A percentile compares a stretch with the other conserved stretches of the same genome.
Evolutionary conservation across 2,797 vertebrate species (phyloP).

Genomic region (Graptemys geographica): DNA sequence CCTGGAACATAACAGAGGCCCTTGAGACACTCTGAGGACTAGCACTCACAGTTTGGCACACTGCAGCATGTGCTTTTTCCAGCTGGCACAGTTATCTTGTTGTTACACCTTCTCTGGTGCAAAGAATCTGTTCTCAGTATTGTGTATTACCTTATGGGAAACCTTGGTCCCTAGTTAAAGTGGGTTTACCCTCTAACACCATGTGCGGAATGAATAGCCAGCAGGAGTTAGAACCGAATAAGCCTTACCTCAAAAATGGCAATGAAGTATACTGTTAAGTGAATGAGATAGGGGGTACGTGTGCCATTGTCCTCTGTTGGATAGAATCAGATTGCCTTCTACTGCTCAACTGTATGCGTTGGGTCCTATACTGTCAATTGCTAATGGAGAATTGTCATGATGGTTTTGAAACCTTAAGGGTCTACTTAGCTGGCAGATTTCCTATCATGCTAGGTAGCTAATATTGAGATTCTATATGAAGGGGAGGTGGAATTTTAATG

Average conservation of each 20-base stretch:
- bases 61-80: not conserved
- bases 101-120: not conserved
- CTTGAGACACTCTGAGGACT: not conserved
- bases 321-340: not conserved
- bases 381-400: slow-evolving; percentile 30
- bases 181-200: rapidly evolving
- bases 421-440: not conserved
- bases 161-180: not conserved
- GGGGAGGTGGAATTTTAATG: not conserved
- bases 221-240: not conserved
- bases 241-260: not conserved
- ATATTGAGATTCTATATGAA: rapidly evolving
- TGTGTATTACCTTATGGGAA: rapidly evolving
- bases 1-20: not conserved
- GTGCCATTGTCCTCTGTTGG: not conserved
- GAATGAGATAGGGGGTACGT: rapidly evolving
- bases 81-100: rapidly evolving
- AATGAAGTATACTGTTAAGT: not conserved
- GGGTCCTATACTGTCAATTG: not conserved
- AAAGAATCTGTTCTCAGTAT: not conserved
- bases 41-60: not conserved
- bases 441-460: slow-evolving; percentile 4
- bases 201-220: not conserved
- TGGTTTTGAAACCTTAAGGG: not conserved
- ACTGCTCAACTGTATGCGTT: rapidly evolving